Base-by-base conservation (phyloP, 1,140 invertebrate species). In the Drosophila paulistorum region DNA sequence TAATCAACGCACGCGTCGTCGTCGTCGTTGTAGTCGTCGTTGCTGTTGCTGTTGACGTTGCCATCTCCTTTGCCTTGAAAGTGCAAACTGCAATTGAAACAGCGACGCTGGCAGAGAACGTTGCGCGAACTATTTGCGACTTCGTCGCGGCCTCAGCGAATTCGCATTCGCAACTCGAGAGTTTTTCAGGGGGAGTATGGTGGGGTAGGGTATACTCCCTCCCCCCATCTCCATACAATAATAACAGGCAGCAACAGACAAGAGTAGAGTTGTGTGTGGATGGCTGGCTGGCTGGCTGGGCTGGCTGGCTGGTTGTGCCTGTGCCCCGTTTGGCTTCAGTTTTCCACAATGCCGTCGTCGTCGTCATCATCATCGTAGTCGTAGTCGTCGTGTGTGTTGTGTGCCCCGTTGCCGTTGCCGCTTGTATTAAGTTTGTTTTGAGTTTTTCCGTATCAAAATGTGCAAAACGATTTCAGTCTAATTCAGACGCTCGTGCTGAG, bases 391-490 rank as follows among this genome's bases (percentile, higher is more conserved):
- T 72, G 65, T 81, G 74, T 81, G 78, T 72, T 63, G 71, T 14
- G 42, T 23, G 64, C 59, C 33, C 61, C 48, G 45, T 51, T 51
- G 62, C 61, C 48, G 45, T 51, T 51, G 62, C 42, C 57, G 68
- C 51, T 54, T 68, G 57, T 76, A 71, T 79, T 84, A 83, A 87
- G 82, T 87, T 90, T 90, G 81, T 90, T 90, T 90, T 90, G 86
- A 89, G 90, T 91, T 91, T 91, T 91, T 91, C 90, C 90, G 90
- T 90, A 90, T 90, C 90, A 86, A 91, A 91, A 91, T 91, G 90
- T 91, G 90, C 90, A 90, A 91, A 91, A 91, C 90, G 84, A 90
- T 91, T 91, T 91, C 90, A 91, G 90, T 91, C 90, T 91, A 91
- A 91, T 91, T 91, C 90, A 91, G 90, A 91, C 90, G 80, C 87